phyloP scores from a whole-genome alignment of 2,113 vertebrate species.

The Pollimyrus isidori region DNA sequence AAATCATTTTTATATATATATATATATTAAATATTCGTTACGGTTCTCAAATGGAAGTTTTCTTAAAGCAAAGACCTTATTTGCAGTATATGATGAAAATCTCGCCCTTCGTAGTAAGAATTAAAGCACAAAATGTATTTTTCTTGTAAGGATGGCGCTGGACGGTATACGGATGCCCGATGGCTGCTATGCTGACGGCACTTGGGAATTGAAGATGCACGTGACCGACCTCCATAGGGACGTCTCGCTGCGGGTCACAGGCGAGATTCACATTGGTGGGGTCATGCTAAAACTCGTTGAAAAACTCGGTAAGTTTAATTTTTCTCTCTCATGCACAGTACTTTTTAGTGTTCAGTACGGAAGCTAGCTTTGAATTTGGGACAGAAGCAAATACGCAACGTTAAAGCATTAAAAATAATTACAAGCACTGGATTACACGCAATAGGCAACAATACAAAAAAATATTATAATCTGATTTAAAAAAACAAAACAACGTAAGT shows the following conservation, averaged over 20 bases:
- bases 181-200: slow-evolving; percentile 96
- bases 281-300: slow-evolving; percentile 98
- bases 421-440: neutral
- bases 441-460: neutral
- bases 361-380: neutral
- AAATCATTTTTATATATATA: neutral
- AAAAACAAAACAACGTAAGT: neutral
- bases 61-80: neutral
- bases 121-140: neutral
- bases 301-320: slow-evolving; percentile 76
- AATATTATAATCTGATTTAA: neutral
- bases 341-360: neutral
- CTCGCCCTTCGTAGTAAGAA: neutral
- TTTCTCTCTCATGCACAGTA: neutral
- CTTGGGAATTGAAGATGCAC: slow-evolving; percentile 93
- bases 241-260: slow-evolving; percentile 87
- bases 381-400: neutral
- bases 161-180: slow-evolving; percentile 98
- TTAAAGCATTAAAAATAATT: neutral
- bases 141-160: slow-evolving; percentile 75
- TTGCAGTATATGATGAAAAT: neutral
- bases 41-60: neutral
- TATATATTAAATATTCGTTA: neutral
- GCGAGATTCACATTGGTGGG: slow-evolving; percentile 95
- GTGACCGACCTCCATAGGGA: slow-evolving; percentile 91